These are phyloP conservation scores for Antennarius striatus DNA, from an alignment of 2,113 vertebrate species.

Conservation along the genomic window DNA sequence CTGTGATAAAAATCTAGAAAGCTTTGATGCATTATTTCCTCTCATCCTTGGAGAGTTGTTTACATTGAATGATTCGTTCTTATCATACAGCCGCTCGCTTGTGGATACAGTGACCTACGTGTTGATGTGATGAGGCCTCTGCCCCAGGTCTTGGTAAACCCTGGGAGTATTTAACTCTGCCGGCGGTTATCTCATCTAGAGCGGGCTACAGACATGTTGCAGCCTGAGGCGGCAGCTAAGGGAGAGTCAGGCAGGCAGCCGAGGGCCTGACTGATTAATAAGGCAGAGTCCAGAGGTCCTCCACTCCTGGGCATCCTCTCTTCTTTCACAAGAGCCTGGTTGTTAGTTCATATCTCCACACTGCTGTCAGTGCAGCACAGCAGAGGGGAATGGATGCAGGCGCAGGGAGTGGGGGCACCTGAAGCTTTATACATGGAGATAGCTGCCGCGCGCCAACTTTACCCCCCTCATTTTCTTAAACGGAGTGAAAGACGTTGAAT, in stretches of 20 bases:
- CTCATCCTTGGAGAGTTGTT: constrained; percentile 14
- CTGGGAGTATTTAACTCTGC: constrained; percentile 46
- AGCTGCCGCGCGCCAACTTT: constrained; percentile 42
- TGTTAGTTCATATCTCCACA: constrained; percentile 66
- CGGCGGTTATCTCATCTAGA: constrained; percentile 46
- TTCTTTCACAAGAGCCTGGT: constrained; percentile 73
- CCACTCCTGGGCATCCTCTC: constrained; percentile 75
- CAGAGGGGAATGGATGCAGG: constrained; percentile 19
- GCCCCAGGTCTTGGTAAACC: constrained; percentile 37
- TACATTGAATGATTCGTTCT: constrained; percentile 11
- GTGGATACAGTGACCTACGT: constrained; percentile 43
- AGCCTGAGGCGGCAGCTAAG: constrained; percentile 32
- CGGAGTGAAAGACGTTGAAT: constrained; percentile 72
- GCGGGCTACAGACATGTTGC: constrained; percentile 39
- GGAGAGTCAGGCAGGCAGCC: constrained; percentile 30
- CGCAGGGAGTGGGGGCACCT: constrained; percentile 60
- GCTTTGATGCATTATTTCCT: constrained; percentile 5
- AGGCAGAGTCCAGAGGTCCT: constrained; percentile 75
- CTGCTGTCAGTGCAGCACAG: constrained; percentile 45
- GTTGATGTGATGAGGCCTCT: constrained; percentile 44
- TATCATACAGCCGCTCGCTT: constrained; percentile 34
- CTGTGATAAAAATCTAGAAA: neutral
- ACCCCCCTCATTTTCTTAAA: constrained; percentile 54
- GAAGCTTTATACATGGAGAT: constrained; percentile 60
- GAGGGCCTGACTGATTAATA: constrained; percentile 72